phyloP scores from a whole-genome alignment of 2,113 vertebrate species.

The Procapra przewalskii region DNA sequence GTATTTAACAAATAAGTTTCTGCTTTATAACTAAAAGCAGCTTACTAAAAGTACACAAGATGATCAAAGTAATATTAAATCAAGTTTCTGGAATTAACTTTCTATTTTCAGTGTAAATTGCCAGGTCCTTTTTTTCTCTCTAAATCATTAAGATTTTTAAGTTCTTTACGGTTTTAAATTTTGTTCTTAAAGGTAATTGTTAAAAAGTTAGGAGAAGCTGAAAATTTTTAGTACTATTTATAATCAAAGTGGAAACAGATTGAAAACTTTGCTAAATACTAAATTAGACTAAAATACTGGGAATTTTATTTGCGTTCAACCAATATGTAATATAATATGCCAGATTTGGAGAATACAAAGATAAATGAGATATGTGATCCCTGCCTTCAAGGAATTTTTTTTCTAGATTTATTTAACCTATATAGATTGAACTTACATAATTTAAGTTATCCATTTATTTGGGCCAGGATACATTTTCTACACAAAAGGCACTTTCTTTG shows the following conservation, averaged over 20 bases:
- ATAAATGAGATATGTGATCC: neutral
- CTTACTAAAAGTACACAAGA: neutral
- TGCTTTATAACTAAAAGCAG: neutral
- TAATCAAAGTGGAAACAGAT: neutral
- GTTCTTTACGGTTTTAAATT: neutral
- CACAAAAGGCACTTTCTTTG: neutral
- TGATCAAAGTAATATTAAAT: neutral
- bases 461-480: neutral
- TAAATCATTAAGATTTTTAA: neutral
- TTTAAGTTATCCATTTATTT: neutral
- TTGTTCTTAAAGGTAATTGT: neutral
- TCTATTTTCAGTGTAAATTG: neutral
- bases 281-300: neutral
- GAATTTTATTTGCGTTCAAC: neutral
- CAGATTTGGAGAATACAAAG: neutral
- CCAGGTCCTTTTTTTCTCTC: neutral
- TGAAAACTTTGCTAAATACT: neutral
- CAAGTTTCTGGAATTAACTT: neutral
- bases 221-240: neutral
- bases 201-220: neutral
- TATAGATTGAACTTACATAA: neutral
- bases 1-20: conserved; percentile 3
- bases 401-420: neutral
- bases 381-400: neutral
- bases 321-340: neutral